phyloP scores from a whole-genome alignment of 2,797 vertebrate genomes.

The Coracias cyanogaster region DNA sequence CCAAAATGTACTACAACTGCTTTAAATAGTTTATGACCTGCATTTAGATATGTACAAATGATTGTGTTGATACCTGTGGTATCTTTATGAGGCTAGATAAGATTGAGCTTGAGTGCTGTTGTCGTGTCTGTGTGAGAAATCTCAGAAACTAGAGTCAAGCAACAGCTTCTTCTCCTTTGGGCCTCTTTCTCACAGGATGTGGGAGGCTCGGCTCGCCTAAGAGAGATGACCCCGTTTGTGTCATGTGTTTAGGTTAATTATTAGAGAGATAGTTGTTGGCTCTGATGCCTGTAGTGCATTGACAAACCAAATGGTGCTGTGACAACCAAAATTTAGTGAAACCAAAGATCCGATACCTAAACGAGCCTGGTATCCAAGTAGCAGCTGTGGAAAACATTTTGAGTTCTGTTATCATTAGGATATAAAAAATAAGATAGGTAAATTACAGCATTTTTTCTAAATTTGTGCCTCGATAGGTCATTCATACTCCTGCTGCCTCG shows the following conservation, averaged over 20 bases:
- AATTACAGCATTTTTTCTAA: background rate
- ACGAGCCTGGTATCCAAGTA: background rate
- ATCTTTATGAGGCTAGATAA: background rate
- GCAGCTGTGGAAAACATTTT: background rate
- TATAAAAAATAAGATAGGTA: rapidly evolving
- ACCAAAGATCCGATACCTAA: background rate
- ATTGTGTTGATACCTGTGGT: background rate
- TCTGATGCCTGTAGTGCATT: background rate
- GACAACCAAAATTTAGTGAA: background rate
- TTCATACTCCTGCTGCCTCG: background rate
- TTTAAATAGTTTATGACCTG: background rate
- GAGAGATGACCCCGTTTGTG: background rate
- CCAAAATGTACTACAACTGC: background rate
- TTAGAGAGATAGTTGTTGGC: background rate
- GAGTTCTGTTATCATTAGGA: rapidly evolving
- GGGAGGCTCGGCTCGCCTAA: background rate
- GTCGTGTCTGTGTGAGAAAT: background rate
- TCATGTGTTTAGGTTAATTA: background rate
- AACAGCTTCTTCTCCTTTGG: background rate
- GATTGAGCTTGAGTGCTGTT: background rate
- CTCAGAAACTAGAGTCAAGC: background rate
- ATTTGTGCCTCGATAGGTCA: background rate
- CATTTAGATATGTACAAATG: background rate
- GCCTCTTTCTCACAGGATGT: background rate
- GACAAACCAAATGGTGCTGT: background rate